These are phyloP conservation scores for Nycticebus coucang DNA, from an alignment of 2,113 vertebrate species.

Conservation along the genomic window DNA sequence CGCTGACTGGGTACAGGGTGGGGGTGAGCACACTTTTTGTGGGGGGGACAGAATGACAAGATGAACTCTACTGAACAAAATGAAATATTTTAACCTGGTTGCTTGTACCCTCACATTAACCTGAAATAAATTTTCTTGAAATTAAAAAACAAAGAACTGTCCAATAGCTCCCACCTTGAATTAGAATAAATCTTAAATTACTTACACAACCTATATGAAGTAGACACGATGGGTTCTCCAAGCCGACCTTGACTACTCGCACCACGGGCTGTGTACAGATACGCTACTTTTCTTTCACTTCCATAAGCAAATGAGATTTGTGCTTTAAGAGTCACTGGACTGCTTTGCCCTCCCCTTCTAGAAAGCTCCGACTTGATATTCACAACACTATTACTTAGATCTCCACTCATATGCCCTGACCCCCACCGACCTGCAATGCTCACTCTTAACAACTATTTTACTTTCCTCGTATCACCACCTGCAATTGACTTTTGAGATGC, in stretches of 20 bases:
- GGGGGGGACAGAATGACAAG: too few species aligned
- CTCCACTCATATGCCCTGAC: not conserved
- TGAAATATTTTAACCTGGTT: too few species aligned
- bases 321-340: not conserved
- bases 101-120: too few species aligned
- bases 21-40: too few species aligned
- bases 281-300: not conserved
- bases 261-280: rapidly evolving
- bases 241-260: not conserved
- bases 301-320: not conserved
- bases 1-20: too few species aligned
- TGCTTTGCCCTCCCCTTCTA: not conserved
- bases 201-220: not conserved
- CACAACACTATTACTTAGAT: not conserved
- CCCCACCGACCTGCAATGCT: not conserved
- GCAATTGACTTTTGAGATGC: not conserved
- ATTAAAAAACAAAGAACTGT: too few species aligned
- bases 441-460: not conserved
- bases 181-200: not conserved
- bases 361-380: not conserved
- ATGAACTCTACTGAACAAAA: too few species aligned
- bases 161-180: not conserved
- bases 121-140: too few species aligned
- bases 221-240: not conserved
- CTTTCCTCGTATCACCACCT: not conserved